Evolutionary conservation across 2,888 invertebrate species (phyloP).

Genomic region (Zygogramma bicolorata): DNA sequence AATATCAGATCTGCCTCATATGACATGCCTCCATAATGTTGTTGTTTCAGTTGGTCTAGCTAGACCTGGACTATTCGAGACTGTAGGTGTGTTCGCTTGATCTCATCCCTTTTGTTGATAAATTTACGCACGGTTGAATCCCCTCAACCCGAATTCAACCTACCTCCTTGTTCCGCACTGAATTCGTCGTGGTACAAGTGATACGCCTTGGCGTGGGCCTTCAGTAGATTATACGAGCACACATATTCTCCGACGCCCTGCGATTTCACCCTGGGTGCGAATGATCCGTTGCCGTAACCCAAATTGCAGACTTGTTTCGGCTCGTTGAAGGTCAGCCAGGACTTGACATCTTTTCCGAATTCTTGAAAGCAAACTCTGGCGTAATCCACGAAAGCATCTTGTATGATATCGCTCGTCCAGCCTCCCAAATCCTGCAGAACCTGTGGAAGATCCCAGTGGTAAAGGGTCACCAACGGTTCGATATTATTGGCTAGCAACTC

Average conservation of each 20-base stretch:
- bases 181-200: slow-evolving; percentile 72
- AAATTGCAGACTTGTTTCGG: slow-evolving; percentile 39
- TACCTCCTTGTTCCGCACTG: slow-evolving; percentile 67
- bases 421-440: slow-evolving; percentile 72
- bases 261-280: slow-evolving; percentile 60
- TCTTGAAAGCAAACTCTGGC: slow-evolving; percentile 65
- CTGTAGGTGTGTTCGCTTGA: too few relatives aligned
- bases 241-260: slow-evolving; percentile 72
- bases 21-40: too few relatives aligned
- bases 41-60: too few relatives aligned
- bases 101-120: too few relatives aligned
- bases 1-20: too few relatives aligned
- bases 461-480: slow-evolving; percentile 70
- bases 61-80: too few relatives aligned
- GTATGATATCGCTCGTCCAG: slow-evolving; percentile 73
- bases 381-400: slow-evolving; percentile 71
- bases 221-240: slow-evolving; percentile 73
- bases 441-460: slow-evolving; percentile 71
- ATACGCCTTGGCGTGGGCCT: slow-evolving; percentile 76
- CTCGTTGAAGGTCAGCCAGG: slow-evolving; percentile 72
- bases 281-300: slow-evolving; percentile 46
- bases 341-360: slow-evolving; percentile 59
- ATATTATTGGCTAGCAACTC: slow-evolving; percentile 69
- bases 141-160: too few relatives aligned
- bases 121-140: too few relatives aligned